A percentile compares a stretch with the other conserved stretches of the same genome.
Evolutionary conservation across 1,140 invertebrate species (phyloP).

Genomic region (Octopus sinensis): DNA sequence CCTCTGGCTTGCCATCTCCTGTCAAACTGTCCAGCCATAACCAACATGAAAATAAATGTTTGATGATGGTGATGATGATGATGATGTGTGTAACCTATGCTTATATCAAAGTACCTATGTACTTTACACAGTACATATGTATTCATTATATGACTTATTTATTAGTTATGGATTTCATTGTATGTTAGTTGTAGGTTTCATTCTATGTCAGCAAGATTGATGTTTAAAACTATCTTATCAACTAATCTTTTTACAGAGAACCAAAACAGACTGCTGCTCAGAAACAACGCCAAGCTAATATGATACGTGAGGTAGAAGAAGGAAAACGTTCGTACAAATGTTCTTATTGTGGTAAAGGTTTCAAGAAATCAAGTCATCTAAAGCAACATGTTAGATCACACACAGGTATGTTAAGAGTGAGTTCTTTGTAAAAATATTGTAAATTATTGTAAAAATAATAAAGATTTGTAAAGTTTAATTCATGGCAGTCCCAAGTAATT

Average conservation of each 20-base stretch:
- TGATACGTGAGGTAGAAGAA: conserved; percentile 21
- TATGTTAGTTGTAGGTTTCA: neutral
- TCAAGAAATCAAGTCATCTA: conserved; percentile 52
- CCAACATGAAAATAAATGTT: neutral
- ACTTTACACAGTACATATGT: neutral
- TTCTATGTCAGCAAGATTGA: neutral
- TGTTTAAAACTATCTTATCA: neutral
- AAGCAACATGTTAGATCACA: conserved; percentile 53
- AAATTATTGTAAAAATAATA: too few species aligned
- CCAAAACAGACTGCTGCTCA: conserved; percentile 9
- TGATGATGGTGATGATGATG: neutral
- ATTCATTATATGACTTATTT: neutral
- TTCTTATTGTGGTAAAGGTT: conserved; percentile 46
- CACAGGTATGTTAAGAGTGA: conserved; percentile 36
- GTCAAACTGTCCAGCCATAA: too few species aligned
- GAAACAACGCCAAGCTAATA: conserved; percentile 21
- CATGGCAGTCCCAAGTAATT: too few species aligned
- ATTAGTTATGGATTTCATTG: neutral
- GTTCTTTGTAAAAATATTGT: too few species aligned
- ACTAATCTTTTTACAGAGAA: conserved; percentile 19
- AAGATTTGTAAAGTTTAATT: too few species aligned
- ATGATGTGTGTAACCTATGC: neutral
- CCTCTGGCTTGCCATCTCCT: too few species aligned
- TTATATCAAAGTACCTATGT: neutral
- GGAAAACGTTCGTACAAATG: conserved; percentile 33